Conservation (phyloP, 2,888 invertebrate species). For the Desoria tigrina region DNA sequence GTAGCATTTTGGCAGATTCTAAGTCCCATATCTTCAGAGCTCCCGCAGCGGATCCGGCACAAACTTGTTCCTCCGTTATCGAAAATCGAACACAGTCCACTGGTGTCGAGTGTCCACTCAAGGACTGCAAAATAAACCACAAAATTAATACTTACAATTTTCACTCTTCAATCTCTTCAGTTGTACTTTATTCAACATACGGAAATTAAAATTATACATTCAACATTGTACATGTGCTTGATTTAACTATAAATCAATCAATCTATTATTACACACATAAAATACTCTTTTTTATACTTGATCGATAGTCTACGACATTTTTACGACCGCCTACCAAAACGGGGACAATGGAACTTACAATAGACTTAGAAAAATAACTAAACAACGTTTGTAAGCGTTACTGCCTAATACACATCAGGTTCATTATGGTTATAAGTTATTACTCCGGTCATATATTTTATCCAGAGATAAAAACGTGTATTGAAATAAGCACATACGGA, state of each 20-base stretch:
- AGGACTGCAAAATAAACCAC: slow-evolving; percentile 65
- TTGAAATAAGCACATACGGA: no score
- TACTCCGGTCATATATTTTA: no score
- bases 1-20: slow-evolving; percentile 86
- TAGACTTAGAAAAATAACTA: no score
- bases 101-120: slow-evolving; percentile 90
- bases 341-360: no score
- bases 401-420: no score
- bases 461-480: no score
- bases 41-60: slow-evolving; percentile 91
- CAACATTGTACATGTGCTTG: neutral
- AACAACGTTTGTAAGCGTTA: no score
- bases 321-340: no score
- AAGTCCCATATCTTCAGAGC: slow-evolving; percentile 95
- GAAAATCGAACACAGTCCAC: slow-evolving; percentile 95
- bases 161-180: neutral
- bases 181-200: neutral
- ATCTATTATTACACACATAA: neutral
- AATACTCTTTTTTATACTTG: no score
- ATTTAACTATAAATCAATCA: slow-evolving; percentile 6
- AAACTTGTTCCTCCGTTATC: slow-evolving; percentile 89
- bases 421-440: no score
- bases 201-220: neutral
- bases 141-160: slow-evolving; percentile 10
- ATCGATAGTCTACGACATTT: no score